Base-by-base conservation (phyloP, 2,888 invertebrate genomes). In the Polymixis lichenea region DNA sequence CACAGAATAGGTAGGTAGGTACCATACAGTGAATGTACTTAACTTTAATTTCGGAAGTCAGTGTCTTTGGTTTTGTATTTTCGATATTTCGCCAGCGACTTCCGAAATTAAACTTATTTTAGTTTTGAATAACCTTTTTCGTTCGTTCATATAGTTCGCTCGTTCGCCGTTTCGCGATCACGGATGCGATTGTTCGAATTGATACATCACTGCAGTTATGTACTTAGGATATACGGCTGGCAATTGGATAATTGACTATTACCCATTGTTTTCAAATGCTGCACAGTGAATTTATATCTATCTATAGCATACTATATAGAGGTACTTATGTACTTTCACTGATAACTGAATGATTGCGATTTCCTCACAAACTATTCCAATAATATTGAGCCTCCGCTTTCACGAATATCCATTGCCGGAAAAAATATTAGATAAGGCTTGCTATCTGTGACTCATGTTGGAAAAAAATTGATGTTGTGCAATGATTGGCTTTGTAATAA, bases 191-290 rank as follows among this genome's bases (percentile, higher is more conserved):
- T 61, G 62, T 67, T 67, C 9, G 9, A 58, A 58, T 75, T 53
- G 82, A 32, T 46, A 17, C 51, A 64, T 82, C 19, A 28, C 43
- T 53, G 69, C 66, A 79, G 69, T 58, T 28, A 22, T 22, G 7
- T 55, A 19, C 32, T 22, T 22, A 56, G 53, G 66, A 62, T 43
- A 22, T 38, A 46, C 19, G 22, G 19, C 46, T 25, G 62, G 17
- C 78, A 72, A 80, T 83, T 70, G 80, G 38, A 79, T 62, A 70
- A 79, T 73, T 58, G 65, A n/a, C 46, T 25, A 7, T 67, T 17
- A 25, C 22, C 32, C 19, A 76, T 69, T 60, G 49, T 51, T 49
- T 43, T 55, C 53, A 75, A 60, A 51, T 55, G 17, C 19, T 46
- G 46, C 64, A 72, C 56, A 38, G 46, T 72, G 22, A 53, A 72